Percentiles rank a stretch among this genome's conserved stretches.
phyloP scores from a whole-genome alignment of 2,797 vertebrate genomes.

The Synanceia verrucosa region DNA sequence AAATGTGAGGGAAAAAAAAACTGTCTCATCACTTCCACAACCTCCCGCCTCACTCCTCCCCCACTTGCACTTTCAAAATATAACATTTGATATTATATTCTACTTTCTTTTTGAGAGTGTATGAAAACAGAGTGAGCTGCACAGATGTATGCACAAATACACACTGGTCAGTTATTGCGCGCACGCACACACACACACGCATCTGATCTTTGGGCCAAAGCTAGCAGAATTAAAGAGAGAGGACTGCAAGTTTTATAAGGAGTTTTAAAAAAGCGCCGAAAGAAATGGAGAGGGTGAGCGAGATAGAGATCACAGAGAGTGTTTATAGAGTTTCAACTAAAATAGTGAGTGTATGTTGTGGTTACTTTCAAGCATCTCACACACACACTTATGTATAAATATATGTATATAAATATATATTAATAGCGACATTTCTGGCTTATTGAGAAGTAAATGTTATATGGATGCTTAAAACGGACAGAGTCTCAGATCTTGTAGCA shows the following conservation, averaged over 20 bases:
- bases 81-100: slow-evolving; percentile 4
- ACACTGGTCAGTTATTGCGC: no score
- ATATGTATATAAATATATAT: background rate
- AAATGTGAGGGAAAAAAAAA: slow-evolving; percentile 24
- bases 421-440: slow-evolving; percentile 32
- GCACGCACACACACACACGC: slow-evolving; percentile 1
- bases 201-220: slow-evolving; percentile 31
- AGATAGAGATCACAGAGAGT: slow-evolving; percentile 28
- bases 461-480: background rate
- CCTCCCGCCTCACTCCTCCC: slow-evolving; percentile 27
- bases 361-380: slow-evolving; percentile 41
- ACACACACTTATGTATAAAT: background rate
- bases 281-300: slow-evolving; percentile 1
- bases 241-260: slow-evolving; percentile 1
- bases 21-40: slow-evolving; percentile 54
- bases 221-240: slow-evolving; percentile 16
- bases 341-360: slow-evolving; percentile 28
- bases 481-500: background rate
- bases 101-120: slow-evolving; percentile 13
- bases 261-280: slow-evolving; percentile 8
- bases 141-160: no score
- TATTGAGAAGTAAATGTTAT: slow-evolving; percentile 27
- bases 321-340: slow-evolving; percentile 31
- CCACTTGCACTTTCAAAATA: slow-evolving; percentile 36
- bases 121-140: slow-evolving; percentile 10